Evolutionary conservation across 2,797 vertebrate species (phyloP), one percentile per base, ranked within the genome.

Genomic region (Girardinus metallicus): DNA sequence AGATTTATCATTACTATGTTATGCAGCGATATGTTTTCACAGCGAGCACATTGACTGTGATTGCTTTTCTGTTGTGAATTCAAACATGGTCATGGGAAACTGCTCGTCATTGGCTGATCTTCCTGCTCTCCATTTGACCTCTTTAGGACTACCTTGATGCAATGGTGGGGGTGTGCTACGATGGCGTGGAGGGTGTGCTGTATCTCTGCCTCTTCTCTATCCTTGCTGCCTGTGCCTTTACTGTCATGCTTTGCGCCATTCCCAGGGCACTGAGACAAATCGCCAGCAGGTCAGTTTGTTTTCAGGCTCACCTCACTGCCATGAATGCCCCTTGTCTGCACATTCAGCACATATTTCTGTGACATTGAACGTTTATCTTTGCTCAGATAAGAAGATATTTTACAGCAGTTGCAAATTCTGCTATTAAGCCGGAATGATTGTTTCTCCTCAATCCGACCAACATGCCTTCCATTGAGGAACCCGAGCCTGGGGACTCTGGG

Each of bases 71-170:
- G 26, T 43, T 26, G 57, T 79, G 73, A 64, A 72, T 43, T 83
- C 55, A 70, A 29, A 80, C 57, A 3, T 26, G 44, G 29, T 74
- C 23, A 4, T 12, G 0, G 36, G 21, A 15, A 18, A 49, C 34
- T 34, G 72, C 73, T 77, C 44, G 49, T n/a, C 62, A 15, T 71
- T 62, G 43, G 8, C 34, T 44, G 57, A 60, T 73, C 4, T 36
- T 68, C 23, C 15, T 34, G 12, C 73, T 73, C 11, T 76, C 13
- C 15, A n/a, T 85, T 74, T 86, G 80, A 66, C 83, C 83, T 79
- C 78, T 12, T 70, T 90, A 99, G 98, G 98, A 99, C 90, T 99
- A 99, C 90, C 93, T 99, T 94, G 98, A 99, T 0, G 97, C 97
- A 3, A 96, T 99, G 83, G 92, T 97, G 0, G 98, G 98, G 34